Evolutionary conservation across 2,113 vertebrate genomes (phyloP).

Genomic region (Cinclus mexicanus): DNA sequence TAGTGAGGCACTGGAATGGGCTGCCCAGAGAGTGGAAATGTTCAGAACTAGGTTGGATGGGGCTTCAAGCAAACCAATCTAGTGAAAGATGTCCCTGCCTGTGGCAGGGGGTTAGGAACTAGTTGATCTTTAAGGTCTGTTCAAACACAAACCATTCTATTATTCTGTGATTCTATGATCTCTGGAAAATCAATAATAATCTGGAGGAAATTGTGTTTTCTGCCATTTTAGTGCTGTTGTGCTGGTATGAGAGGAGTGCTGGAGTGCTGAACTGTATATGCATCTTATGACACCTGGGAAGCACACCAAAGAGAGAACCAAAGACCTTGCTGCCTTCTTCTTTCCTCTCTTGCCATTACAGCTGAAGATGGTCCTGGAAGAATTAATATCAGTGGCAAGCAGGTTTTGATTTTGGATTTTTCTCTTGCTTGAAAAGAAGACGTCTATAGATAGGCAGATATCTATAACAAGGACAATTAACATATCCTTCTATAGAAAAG

Average conservation of each 20-base stretch:
- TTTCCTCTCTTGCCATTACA: not conserved
- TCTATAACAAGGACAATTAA: not conserved
- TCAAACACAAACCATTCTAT: not conserved
- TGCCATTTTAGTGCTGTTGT: not conserved
- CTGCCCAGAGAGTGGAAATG: not conserved
- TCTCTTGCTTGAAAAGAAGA: not conserved
- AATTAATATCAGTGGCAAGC: not conserved
- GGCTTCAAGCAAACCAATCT: not conserved
- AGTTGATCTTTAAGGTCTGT: not conserved
- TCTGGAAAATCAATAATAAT: not conserved
- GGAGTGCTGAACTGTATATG: not conserved
- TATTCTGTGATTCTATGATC: not conserved
- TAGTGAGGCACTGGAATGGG: not conserved
- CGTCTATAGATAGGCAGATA: not conserved
- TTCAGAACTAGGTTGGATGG: not conserved
- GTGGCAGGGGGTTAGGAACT: not conserved
- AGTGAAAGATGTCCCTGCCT: not conserved
- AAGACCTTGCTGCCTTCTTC: not conserved
- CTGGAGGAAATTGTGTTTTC: not conserved
- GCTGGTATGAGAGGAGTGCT: not conserved
- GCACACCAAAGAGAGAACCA: not conserved
- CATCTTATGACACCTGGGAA: not conserved
- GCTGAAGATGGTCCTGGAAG: not conserved
- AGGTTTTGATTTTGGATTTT: not conserved
- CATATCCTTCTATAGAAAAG: not conserved